These are phyloP conservation scores for Mythimna pallens DNA, from an alignment of 2,888 invertebrate genomes.

Conservation along the genomic window DNA sequence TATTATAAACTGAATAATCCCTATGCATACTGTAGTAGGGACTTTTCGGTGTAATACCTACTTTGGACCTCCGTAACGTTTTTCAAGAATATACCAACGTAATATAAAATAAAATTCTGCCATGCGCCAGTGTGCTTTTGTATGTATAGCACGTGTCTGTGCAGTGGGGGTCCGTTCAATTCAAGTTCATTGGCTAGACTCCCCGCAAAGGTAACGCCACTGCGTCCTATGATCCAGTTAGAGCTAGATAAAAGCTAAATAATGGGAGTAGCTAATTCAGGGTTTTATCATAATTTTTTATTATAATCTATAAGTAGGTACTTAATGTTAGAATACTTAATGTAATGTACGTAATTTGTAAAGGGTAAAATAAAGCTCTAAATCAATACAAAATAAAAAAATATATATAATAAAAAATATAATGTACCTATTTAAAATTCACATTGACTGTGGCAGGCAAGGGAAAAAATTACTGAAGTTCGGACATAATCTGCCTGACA, in stretches of 20 bases:
- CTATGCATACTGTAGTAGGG: neutral
- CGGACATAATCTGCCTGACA: too few relatives aligned
- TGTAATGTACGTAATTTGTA: neutral
- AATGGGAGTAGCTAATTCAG: neutral
- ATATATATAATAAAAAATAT: too few relatives aligned
- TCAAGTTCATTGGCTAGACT: conserved; percentile 86
- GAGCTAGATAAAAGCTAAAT: neutral
- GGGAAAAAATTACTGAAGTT: too few relatives aligned
- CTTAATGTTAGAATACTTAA: too few relatives aligned
- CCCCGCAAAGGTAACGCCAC: conserved; percentile 78
- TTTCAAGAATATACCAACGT: neutral
- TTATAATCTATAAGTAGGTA: neutral
- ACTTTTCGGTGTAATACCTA: neutral
- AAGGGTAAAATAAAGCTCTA: too few relatives aligned
- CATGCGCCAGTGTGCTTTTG: conserved; percentile 13
- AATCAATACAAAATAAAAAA: too few relatives aligned
- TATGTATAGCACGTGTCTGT: conserved; percentile 76
- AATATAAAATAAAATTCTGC: conserved; percentile 21
- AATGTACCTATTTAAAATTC: too few relatives aligned
- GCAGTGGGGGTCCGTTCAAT: conserved; percentile 83
- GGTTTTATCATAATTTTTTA: too few relatives aligned
- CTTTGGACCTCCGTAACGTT: neutral
- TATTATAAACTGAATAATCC: neutral
- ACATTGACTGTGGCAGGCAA: neutral
- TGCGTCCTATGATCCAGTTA: conserved; percentile 11